Base-by-base conservation (phyloP, 1,140 invertebrate genomes). In the Octopus sinensis region DNA sequence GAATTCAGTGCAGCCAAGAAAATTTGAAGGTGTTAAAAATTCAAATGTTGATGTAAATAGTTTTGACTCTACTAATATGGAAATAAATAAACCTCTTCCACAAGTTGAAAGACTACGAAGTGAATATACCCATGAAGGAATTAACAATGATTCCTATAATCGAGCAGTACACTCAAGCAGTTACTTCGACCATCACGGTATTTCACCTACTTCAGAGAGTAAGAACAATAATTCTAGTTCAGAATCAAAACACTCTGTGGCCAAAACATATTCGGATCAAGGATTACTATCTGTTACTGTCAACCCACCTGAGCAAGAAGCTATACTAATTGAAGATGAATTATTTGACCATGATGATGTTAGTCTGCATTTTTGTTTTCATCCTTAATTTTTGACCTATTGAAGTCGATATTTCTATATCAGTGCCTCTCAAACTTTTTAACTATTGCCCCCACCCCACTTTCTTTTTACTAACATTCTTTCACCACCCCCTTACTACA, bases 131-230 rank as follows among this genome's bases (percentile, higher is more conserved):
- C 7, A 23, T 3, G 75, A 23, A 17, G 83, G 84, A 77, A 79
- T 87, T 10, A 53, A 86, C 54, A 88, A 88, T 81, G 86, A 86
- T 56, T 88, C 87, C 0, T 88, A 89, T 80, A 87, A 84, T 30
- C 82, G 83, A 53, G 88, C 88, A 23, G 86, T 86, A 9, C 84
- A 86, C 82, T 88, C 89, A 56, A 88, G 87, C n/a, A 9, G 54
- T 56, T 6, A 53, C 12, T 23, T 73, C 30, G 68, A 17, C 13
- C 30, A 13, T 73, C 17, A 73, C 4, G 5, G 30, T 73, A n/a
- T 23, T 10, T 73, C 68, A 10, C 68, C 68, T 73, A 17, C 30
- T 73, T 23, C 68, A 10, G 68, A 73, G 6, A 13, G 68, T 12
- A 51, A 77, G 7, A 52, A 52, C 30, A 52, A 13, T 52, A 77